Evolutionary conservation across 2,113 vertebrate species (phyloP).

Genomic region (Xiphophorus maculatus): DNA sequence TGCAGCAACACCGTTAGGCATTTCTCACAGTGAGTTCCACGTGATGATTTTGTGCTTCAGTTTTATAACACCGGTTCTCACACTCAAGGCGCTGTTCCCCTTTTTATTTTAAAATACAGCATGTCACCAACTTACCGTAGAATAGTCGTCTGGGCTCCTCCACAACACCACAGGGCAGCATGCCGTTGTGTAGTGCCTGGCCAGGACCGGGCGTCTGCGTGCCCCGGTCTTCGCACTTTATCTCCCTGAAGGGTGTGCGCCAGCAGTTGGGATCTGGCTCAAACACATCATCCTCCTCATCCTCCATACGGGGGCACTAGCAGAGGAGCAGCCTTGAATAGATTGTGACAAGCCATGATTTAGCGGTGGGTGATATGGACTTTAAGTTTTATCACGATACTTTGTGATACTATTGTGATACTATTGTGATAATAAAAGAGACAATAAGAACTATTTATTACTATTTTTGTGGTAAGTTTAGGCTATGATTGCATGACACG

Average conservation of each 20-base stretch:
- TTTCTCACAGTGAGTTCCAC: constrained; percentile 44
- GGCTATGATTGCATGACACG: too few relatives aligned
- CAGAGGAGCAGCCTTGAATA: constrained; percentile 57
- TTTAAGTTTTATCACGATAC: too few relatives aligned
- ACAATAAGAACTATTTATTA: background rate
- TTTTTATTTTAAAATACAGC: constrained; percentile 29
- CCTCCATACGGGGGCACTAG: constrained; percentile 78
- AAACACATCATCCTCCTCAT: constrained; percentile 84
- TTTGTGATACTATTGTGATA: too few relatives aligned
- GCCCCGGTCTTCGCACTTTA: constrained; percentile 79
- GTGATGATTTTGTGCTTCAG: constrained; percentile 11
- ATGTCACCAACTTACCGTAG: constrained; percentile 72
- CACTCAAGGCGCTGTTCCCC: constrained; percentile 33
- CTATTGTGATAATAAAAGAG: too few relatives aligned
- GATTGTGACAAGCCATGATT: constrained; percentile 4
- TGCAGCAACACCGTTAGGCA: constrained; percentile 29
- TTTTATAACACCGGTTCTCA: constrained; percentile 67
- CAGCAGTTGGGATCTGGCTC: constrained; percentile 67
- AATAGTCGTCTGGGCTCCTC: constrained; percentile 81
- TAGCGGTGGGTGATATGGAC: background rate
- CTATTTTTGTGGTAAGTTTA: too few relatives aligned
- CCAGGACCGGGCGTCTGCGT: constrained; percentile 78
- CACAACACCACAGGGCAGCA: constrained; percentile 79
- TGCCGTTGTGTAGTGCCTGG: constrained; percentile 70
- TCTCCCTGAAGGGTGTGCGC: constrained; percentile 71